phyloP scores from a whole-genome alignment of 1,140 invertebrate species.

The Eumeta japonica region DNA sequence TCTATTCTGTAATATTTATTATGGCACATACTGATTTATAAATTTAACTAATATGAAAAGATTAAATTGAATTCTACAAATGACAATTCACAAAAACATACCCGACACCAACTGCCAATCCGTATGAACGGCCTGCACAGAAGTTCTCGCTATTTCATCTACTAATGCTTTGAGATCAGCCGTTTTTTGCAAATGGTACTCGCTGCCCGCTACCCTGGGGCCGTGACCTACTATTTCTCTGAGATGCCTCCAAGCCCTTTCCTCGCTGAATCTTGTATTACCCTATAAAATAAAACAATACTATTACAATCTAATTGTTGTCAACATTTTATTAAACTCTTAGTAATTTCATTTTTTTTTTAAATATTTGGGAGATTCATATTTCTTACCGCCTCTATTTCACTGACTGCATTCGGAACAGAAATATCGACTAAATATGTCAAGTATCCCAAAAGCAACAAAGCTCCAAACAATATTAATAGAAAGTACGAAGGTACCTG shows the following conservation, averaged over 20 bases:
- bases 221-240: neutral
- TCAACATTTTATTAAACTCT: neutral
- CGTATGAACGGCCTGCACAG: neutral
- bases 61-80: neutral
- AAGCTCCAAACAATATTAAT: neutral
- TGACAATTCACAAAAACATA: neutral
- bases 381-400: conserved; percentile 1
- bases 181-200: conserved; percentile 1
- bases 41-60: too few species aligned
- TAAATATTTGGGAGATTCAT: neutral
- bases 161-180: neutral
- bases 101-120: conserved; percentile 3
- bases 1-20: too few species aligned
- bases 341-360: neutral
- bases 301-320: neutral
- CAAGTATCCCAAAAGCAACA: neutral
- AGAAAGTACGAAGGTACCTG: neutral
- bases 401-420: neutral
- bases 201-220: neutral
- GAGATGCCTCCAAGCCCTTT: conserved; percentile 1
- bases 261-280: conserved; percentile 1
- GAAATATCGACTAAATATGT: neutral
- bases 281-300: conserved; percentile 1
- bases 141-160: neutral
- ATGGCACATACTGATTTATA: too few species aligned